Evolutionary conservation across 1,140 invertebrate species (phyloP).

Genomic region (Akabosia matsudoensis): DNA sequence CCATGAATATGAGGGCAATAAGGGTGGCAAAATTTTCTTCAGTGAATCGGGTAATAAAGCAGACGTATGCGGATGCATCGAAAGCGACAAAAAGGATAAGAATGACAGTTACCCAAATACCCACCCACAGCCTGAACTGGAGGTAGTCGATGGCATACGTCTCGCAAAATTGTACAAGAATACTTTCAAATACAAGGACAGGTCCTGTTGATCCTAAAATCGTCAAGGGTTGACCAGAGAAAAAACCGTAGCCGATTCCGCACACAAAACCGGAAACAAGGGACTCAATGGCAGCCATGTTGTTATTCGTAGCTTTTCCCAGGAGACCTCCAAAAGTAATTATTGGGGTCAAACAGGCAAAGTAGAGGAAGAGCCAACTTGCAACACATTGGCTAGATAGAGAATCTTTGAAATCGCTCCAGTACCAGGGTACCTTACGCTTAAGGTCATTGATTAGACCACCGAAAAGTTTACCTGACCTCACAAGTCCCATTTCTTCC

Average conservation of each 20-base stretch:
- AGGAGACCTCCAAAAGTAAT: constrained; percentile 56
- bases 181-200: constrained; percentile 54
- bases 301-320: constrained; percentile 49
- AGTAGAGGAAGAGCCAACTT: constrained; percentile 54
- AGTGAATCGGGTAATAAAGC: constrained; percentile 53
- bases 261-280: constrained; percentile 52
- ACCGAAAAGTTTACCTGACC: constrained; percentile 49
- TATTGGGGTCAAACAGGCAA: constrained; percentile 53
- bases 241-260: constrained; percentile 53
- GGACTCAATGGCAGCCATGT: constrained; percentile 53
- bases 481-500: constrained; percentile 40
- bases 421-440: constrained; percentile 50
- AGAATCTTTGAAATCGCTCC: constrained; percentile 53
- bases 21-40: constrained; percentile 55
- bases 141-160: constrained; percentile 50
- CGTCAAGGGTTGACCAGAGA: constrained; percentile 55
- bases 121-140: constrained; percentile 53
- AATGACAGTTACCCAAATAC: constrained; percentile 52
- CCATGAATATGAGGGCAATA: constrained; percentile 54
- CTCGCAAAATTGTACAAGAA: constrained; percentile 52
- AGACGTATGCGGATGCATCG: constrained; percentile 51
- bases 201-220: constrained; percentile 55
- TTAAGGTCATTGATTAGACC: constrained; percentile 52
- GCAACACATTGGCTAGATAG: constrained; percentile 53
- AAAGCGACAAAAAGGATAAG: constrained; percentile 52